Percentiles rank a stretch among this genome's conserved stretches.
These are phyloP conservation scores for Hydrozoanthus tunicans DNA, from an alignment of 64 coral and sea anemone genomes.

Conservation along the genomic window DNA sequence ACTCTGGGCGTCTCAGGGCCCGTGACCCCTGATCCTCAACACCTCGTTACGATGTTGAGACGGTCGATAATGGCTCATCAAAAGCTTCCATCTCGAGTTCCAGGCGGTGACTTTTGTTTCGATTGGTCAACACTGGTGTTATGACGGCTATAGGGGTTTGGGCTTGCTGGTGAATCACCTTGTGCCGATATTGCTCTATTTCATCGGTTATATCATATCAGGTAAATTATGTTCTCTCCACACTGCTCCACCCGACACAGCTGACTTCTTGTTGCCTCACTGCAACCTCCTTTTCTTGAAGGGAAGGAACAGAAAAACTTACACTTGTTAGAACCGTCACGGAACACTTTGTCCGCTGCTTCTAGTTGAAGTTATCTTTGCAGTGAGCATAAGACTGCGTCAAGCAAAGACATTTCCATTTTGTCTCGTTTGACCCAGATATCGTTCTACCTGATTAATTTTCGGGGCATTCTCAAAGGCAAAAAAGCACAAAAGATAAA, in stretches of 20 bases:
- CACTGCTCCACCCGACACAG: background rate
- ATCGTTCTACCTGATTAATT: slow-evolving; percentile 54
- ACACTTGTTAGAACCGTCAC: slow-evolving; percentile 15
- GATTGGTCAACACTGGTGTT: slow-evolving; percentile 53
- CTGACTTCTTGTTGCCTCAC: slow-evolving; percentile 44
- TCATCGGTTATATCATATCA: background rate
- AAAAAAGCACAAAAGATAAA: slow-evolving; percentile 61
- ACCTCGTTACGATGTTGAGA: slow-evolving; percentile 35
- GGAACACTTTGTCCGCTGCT: slow-evolving; percentile 55
- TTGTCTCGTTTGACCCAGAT: slow-evolving; percentile 61
- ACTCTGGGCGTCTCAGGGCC: too few species aligned
- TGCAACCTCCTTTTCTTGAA: slow-evolving; percentile 2
- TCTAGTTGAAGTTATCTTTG: slow-evolving; percentile 58
- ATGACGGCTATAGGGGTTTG: slow-evolving; percentile 36
- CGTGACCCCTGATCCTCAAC: too few species aligned
- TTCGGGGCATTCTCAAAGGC: slow-evolving; percentile 22
- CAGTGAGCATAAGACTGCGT: slow-evolving; percentile 46
- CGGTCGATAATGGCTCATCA: slow-evolving; percentile 42
- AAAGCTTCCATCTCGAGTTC: slow-evolving; percentile 35
- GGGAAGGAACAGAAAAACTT: background rate
- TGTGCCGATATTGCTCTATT: background rate
- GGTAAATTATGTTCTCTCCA: background rate
- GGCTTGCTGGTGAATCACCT: background rate
- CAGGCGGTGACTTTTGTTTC: background rate
- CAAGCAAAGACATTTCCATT: slow-evolving; percentile 54